phyloP scores from a whole-genome alignment of 2,888 invertebrate species.

The Lasioglossum villosulum region DNA sequence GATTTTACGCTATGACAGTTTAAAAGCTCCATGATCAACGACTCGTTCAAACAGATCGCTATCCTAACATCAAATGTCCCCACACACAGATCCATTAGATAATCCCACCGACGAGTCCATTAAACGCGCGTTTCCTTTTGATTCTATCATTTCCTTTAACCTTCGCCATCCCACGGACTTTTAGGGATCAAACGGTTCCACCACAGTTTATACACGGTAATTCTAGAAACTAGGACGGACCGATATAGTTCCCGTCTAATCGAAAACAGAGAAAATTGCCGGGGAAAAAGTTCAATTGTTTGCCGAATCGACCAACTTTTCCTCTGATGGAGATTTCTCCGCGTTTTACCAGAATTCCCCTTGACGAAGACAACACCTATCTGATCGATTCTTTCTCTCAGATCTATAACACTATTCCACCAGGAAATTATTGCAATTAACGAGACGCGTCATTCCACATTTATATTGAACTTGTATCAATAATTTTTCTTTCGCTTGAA shows the following conservation, averaged over 20 bases:
- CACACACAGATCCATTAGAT: conserved; percentile 3
- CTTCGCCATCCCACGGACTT: conserved; percentile 20
- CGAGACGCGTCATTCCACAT: not conserved
- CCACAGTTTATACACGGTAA: conserved; percentile 41
- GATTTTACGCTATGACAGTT: not conserved
- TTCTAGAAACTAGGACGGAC: conserved; percentile 49
- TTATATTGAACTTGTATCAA: not conserved
- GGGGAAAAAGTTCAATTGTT: conserved; percentile 27
- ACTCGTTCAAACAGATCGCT: conserved; percentile 40
- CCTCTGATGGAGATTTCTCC: conserved; percentile 10
- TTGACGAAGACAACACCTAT: not conserved
- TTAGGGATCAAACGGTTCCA: conserved; percentile 45
- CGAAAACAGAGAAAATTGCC: conserved; percentile 47
- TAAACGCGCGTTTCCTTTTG: conserved; percentile 39
- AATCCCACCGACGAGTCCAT: conserved; percentile 30
- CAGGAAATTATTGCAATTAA: not conserved
- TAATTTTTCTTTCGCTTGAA: not conserved
- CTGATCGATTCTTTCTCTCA: not conserved
- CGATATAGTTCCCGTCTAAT: conserved; percentile 22
- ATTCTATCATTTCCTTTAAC: conserved; percentile 11
- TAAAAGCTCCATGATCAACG: conserved; percentile 24
- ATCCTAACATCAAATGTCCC: conserved; percentile 29
- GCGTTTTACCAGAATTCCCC: not conserved
- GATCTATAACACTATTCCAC: not conserved
- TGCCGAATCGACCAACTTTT: conserved; percentile 15